Base-by-base conservation (phyloP, 92 coral and sea anemone genomes). In the Phenganax stokvisi region DNA sequence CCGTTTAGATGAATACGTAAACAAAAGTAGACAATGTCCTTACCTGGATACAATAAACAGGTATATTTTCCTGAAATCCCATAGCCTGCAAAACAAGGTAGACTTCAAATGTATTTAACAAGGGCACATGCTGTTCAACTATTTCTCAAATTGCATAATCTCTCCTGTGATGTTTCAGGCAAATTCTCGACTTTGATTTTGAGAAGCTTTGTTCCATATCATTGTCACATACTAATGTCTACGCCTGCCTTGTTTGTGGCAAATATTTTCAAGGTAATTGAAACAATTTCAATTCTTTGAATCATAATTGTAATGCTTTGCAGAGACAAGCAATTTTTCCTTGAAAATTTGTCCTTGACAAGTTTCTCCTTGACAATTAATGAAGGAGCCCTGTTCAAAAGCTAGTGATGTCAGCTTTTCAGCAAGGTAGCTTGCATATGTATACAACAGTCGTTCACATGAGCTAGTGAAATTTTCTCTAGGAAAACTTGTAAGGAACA, bases 241-340 rank as follows among this genome's bases (percentile, higher is more conserved):
- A 94, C 82, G 98, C 98, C 52, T 94, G 98, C 76, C 86, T 94
- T 82, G 92, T 94, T 9, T 94, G 98, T 85, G 98, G 98, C 77
- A 94, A 92, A 71, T 94, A 94, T 75, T 94, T 94, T 67, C 98
- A 94, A 94, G 98, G 98, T 94, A 77, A 87, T 70, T 3, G 8
- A 29, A 10, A 3, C 7, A n/a, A 37, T 37, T 37, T 37, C 47
- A 37, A 1, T 37, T 37, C 47, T 37, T 37, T 0, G 47, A 37
- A 37, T 37, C 5, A 37, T 5, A 2, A 37, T 37, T 1, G 47
- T 37, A 1, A 37, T 1, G 47, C 47, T 5, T 37, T 37, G 47
- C 47, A 37, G 3, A 37, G 47, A 37, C 47, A 37, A 37, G 47
- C 47, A 37, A 37, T 37, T 37, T 37, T 37, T 2, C 47, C 47